Evolutionary conservation across 2,888 invertebrate species (phyloP).

Genomic region (Stenoptilia bipunctidactyla): DNA sequence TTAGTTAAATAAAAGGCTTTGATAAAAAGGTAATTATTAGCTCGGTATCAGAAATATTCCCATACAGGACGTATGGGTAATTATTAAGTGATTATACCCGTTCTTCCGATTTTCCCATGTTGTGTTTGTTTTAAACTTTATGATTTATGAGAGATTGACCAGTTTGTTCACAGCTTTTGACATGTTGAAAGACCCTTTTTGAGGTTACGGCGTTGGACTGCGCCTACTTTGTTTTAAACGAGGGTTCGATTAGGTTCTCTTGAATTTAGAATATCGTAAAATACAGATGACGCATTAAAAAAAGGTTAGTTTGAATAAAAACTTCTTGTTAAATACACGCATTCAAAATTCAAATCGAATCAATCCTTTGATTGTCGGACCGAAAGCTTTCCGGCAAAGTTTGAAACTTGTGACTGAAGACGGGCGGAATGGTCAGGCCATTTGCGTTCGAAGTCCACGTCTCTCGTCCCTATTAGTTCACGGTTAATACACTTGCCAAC

Average conservation of each 20-base stretch:
- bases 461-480: conserved; percentile 2
- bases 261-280: conserved; percentile 1
- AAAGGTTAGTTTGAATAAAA: background rate
- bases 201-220: conserved; percentile 12
- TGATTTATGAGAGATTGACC: conserved; percentile 59
- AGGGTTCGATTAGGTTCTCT: conserved; percentile 5
- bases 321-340: background rate
- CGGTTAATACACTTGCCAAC: conserved; percentile 45
- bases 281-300: background rate
- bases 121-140: conserved; percentile 50
- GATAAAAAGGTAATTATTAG: background rate
- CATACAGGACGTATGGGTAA: conserved; percentile 24
- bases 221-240: conserved; percentile 13
- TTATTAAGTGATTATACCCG: conserved; percentile 58
- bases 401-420: conserved; percentile 21
- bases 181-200: conserved; percentile 22
- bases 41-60: background rate
- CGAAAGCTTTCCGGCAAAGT: conserved; percentile 13
- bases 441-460: conserved; percentile 27
- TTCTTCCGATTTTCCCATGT: conserved; percentile 27
- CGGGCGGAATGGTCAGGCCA: conserved; percentile 23
- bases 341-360: conserved; percentile 7
- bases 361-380: conserved; percentile 8
- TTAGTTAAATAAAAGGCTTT: background rate
- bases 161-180: conserved; percentile 26